These are phyloP conservation scores for Nomada ferruginata DNA, from an alignment of 2,888 invertebrate genomes.

Conservation along the genomic window DNA sequence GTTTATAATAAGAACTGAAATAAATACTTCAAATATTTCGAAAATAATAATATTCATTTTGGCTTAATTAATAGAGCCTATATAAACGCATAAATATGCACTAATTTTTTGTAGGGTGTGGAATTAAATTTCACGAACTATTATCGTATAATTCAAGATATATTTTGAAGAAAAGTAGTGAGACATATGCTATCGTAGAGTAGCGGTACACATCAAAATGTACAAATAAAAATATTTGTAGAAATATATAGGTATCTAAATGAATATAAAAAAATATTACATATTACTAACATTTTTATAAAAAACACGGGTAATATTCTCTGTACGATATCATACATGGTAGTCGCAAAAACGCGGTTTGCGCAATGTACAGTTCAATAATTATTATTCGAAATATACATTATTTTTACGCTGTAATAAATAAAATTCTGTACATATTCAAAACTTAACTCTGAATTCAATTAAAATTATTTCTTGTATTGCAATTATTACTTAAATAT, in stretches of 20 bases:
- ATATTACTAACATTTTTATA: slow-evolving; percentile 59
- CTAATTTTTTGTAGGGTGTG: neutral
- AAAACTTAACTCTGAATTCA: slow-evolving; percentile 40
- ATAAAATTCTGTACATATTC: slow-evolving; percentile 69
- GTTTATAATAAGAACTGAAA: too few relatives aligned
- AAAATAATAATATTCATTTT: neutral
- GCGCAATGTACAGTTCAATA: slow-evolving; percentile 53
- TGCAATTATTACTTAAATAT: slow-evolving; percentile 47
- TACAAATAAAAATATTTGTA: slow-evolving; percentile 59
- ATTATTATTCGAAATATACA: slow-evolving; percentile 62
- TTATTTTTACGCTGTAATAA: slow-evolving; percentile 64
- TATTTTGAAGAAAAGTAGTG: slow-evolving; percentile 43
- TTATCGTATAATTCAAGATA: slow-evolving; percentile 33
- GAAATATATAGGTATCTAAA: slow-evolving; percentile 56
- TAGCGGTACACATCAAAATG: slow-evolving; percentile 58
- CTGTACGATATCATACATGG: slow-evolving; percentile 60
- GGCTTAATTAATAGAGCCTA: neutral
- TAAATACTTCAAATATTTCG: too few relatives aligned
- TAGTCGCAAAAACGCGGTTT: slow-evolving; percentile 29
- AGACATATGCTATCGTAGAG: slow-evolving; percentile 27
- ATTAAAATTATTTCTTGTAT: slow-evolving; percentile 32
- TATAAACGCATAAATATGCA: neutral
- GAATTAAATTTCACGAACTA: slow-evolving; percentile 23
- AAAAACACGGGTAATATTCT: slow-evolving; percentile 66
- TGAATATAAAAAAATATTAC: slow-evolving; percentile 66